Evolutionary conservation across 2,888 invertebrate genomes (phyloP).

Genomic region (Nysson spinosus): DNA sequence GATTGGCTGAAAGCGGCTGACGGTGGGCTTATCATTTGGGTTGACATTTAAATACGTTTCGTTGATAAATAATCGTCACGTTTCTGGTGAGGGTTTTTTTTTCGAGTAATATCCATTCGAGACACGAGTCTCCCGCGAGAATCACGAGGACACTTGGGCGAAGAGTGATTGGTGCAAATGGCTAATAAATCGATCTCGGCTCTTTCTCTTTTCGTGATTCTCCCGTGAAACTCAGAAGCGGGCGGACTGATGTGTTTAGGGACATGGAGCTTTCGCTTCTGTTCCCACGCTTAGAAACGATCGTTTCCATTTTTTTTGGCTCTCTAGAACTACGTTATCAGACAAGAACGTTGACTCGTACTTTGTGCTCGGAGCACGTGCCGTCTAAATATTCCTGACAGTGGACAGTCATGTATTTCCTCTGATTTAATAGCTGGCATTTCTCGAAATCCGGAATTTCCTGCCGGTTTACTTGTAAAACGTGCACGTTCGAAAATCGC

Average conservation of each 20-base stretch:
- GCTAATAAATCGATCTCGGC: conserved; percentile 48
- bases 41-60: too few relatives aligned
- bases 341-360: too few relatives aligned
- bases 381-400: conserved; percentile 3
- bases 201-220: conserved; percentile 18
- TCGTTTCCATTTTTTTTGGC: conserved; percentile 6
- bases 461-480: too few relatives aligned
- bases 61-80: too few relatives aligned
- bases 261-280: conserved; percentile 8
- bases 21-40: too few relatives aligned
- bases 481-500: too few relatives aligned
- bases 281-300: conserved; percentile 50
- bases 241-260: conserved; percentile 34
- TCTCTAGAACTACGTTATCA: background rate
- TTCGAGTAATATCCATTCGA: background rate
- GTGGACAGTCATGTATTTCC: background rate
- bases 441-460: background rate
- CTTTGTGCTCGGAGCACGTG: conserved; percentile 8
- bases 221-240: conserved; percentile 43
- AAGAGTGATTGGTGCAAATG: conserved; percentile 18
- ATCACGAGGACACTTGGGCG: conserved; percentile 6
- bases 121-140: background rate
- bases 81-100: background rate
- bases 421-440: background rate
- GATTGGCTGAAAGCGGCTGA: too few relatives aligned